A percentile compares a stretch with the other conserved stretches of the same genome.
phyloP scores from a whole-genome alignment of 2,113 vertebrate species.

The Sorex fumeus region DNA sequence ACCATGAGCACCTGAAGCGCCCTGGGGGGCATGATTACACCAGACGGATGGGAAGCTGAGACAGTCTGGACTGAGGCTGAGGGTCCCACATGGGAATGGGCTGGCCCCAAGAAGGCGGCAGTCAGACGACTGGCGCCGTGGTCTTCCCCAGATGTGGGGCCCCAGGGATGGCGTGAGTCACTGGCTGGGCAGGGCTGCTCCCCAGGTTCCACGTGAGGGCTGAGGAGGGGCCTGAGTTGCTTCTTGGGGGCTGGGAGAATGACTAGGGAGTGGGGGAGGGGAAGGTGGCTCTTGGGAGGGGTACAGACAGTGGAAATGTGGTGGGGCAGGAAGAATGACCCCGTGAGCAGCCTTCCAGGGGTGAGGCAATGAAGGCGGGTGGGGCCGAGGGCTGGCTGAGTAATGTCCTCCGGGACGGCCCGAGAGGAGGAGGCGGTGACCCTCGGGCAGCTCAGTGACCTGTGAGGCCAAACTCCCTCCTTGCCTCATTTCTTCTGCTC shows the following conservation, averaged over 20 bases:
- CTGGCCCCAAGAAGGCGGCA: neutral
- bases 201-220: neutral
- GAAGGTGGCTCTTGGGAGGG: slow-evolving; percentile 47
- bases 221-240: neutral
- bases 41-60: too few species aligned
- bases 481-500: neutral
- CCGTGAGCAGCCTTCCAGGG: neutral
- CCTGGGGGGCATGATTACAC: neutral
- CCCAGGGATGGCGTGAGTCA: neutral
- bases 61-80: neutral
- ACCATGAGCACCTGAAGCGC: neutral
- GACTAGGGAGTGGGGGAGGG: neutral
- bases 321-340: neutral
- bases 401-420: slow-evolving; percentile 45
- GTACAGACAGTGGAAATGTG: neutral
- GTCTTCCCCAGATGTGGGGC: neutral
- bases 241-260: neutral
- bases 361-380: slow-evolving; percentile 51
- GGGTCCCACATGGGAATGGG: neutral
- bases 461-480: slow-evolving; percentile 65
- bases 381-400: slow-evolving; percentile 66
- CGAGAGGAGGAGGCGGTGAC: slow-evolving; percentile 52
- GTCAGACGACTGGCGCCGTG: neutral
- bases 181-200: neutral
- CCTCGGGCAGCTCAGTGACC: neutral